These are phyloP conservation scores for Cerceris rybyensis DNA, from an alignment of 2,888 invertebrate genomes.

Conservation along the genomic window DNA sequence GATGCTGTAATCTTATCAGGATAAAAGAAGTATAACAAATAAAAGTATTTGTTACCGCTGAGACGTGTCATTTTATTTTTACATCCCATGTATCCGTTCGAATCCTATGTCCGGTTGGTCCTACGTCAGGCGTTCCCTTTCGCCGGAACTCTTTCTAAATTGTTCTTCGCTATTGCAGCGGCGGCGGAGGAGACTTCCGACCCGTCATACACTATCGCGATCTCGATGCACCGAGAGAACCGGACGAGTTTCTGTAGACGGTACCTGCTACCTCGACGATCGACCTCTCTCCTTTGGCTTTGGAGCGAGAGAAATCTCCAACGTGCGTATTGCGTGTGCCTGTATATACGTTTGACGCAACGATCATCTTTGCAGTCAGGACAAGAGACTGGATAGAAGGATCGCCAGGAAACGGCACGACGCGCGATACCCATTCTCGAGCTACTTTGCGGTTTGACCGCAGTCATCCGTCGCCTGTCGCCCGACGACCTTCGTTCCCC, in stretches of 20 bases:
- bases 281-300: neutral
- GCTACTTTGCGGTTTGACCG: no score
- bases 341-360: no score
- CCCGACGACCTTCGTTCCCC: no score
- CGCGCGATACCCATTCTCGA: no score
- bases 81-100: constrained; percentile 68
- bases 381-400: no score
- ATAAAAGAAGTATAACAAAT: constrained; percentile 65
- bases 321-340: constrained; percentile 15
- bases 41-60: constrained; percentile 73
- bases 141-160: constrained; percentile 18
- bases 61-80: constrained; percentile 71
- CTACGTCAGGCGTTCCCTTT: constrained; percentile 4
- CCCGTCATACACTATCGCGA: constrained; percentile 96
- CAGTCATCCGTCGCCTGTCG: no score
- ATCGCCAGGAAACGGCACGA: no score
- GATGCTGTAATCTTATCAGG: constrained; percentile 54
- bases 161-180: constrained; percentile 84
- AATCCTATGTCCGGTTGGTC: constrained; percentile 71
- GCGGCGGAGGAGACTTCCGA: constrained; percentile 89
- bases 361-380: no score
- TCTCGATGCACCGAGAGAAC: constrained; percentile 95
- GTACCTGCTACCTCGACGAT: constrained; percentile 6
- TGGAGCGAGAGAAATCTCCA: constrained; percentile 1
- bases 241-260: constrained; percentile 89